phyloP scores from a whole-genome alignment of 2,113 vertebrate genomes.

The Xenopus laevis region DNA sequence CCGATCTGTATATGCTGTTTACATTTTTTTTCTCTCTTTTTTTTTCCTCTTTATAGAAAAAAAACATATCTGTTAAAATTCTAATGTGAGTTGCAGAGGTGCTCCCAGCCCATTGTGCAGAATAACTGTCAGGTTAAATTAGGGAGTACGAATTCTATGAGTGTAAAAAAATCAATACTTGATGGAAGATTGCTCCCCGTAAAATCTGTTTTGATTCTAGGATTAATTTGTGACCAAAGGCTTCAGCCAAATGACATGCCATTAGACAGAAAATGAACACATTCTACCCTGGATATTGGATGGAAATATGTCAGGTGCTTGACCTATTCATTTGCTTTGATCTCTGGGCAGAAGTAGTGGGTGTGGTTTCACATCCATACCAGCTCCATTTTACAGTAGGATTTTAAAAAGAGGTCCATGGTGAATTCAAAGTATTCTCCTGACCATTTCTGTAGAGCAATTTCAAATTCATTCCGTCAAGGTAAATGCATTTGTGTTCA shows the following conservation, averaged over 20 bases:
- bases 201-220: slow-evolving; percentile 99
- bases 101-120: slow-evolving; percentile 97
- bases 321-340: slow-evolving; percentile 85
- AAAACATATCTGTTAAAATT: slow-evolving; percentile 78
- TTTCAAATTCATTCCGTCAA: slow-evolving; percentile 85
- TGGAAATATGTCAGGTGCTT: slow-evolving; percentile 99
- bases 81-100: slow-evolving; percentile 93
- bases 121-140: slow-evolving; percentile 99
- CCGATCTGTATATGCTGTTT: slow-evolving; percentile 20
- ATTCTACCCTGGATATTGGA: slow-evolving; percentile 99
- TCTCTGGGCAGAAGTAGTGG: slow-evolving; percentile 77
- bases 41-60: slow-evolving; percentile 69
- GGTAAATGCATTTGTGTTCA: slow-evolving; percentile 85
- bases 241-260: slow-evolving; percentile 98
- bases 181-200: slow-evolving; percentile 99
- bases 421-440: slow-evolving; percentile 87
- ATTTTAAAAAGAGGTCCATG: slow-evolving; percentile 61
- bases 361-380: slow-evolving; percentile 74
- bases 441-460: slow-evolving; percentile 83
- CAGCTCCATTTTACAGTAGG: slow-evolving; percentile 75
- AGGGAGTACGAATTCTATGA: slow-evolving; percentile 98
- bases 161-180: slow-evolving; percentile 99
- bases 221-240: slow-evolving; percentile 98
- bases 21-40: slow-evolving; percentile 61
- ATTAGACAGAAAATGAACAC: slow-evolving; percentile 99